Evolutionary conservation across 2,797 vertebrate genomes (phyloP).

Genomic region (Paguma larvata): DNA sequence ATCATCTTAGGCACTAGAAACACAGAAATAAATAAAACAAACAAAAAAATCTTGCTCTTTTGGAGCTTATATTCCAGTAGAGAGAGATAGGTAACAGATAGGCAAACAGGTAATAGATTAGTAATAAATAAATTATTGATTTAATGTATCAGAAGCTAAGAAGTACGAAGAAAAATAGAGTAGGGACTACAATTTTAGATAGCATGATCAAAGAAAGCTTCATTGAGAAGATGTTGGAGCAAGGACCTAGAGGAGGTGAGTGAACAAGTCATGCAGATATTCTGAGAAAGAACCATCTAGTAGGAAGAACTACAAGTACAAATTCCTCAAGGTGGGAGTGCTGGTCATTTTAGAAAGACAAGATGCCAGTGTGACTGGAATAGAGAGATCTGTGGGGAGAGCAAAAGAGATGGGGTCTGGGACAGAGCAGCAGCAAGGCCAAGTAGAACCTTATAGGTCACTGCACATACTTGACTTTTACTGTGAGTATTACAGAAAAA

Average conservation of each 20-base stretch:
- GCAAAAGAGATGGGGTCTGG: neutral
- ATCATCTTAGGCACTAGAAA: neutral
- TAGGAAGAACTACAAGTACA: neutral
- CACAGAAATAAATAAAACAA: neutral
- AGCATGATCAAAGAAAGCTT: neutral
- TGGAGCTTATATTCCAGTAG: neutral
- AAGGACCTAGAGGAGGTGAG: neutral
- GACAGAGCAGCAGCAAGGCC: neutral
- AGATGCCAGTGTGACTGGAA: neutral
- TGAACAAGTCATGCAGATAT: neutral
- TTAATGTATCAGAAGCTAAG: neutral
- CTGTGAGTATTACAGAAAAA: slow-evolving; percentile 6
- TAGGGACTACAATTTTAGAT: neutral
- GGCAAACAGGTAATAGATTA: neutral
- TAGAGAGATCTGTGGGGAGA: neutral
- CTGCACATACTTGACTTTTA: neutral
- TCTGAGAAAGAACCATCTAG: neutral
- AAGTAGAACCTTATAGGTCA: neutral
- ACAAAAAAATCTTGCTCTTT: neutral
- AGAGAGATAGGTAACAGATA: neutral
- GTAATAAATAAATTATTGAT: neutral
- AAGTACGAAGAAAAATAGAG: neutral
- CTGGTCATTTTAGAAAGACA: neutral
- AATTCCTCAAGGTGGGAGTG: neutral
- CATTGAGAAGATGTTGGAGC: neutral